Evolutionary conservation across 2,888 invertebrate species (phyloP).

Genomic region (Diarsia rubi): DNA sequence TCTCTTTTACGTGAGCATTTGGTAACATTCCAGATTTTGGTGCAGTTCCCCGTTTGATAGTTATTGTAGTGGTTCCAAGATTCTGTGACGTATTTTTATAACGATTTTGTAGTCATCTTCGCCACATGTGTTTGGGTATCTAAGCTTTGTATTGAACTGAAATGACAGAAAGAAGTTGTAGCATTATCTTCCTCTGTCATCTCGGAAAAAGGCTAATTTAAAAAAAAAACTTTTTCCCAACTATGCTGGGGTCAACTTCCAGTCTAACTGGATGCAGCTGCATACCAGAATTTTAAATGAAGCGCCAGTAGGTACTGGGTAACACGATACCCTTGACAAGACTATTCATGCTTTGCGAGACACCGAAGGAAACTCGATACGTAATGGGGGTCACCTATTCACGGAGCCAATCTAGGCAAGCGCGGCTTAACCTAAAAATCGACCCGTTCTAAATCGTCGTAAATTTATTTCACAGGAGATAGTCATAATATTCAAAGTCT

Average conservation of each 20-base stretch:
- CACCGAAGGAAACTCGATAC: not conserved
- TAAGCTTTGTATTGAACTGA: not conserved
- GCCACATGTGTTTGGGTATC: not conserved
- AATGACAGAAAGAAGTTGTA: no score
- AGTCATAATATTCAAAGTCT: not conserved
- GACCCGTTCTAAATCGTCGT: not conserved
- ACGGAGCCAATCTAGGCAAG: not conserved
- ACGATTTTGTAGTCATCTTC: slow-evolving; percentile 8
- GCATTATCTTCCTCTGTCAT: not conserved
- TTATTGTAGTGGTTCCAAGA: slow-evolving; percentile 65
- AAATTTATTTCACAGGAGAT: no score
- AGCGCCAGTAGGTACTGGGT: not conserved
- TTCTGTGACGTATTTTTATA: slow-evolving; percentile 23
- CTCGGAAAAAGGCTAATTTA: no score
- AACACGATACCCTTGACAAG: not conserved
- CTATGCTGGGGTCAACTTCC: not conserved
- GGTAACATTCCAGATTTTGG: slow-evolving; percentile 62
- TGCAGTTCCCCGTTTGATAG: slow-evolving; percentile 43
- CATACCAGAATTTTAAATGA: not conserved
- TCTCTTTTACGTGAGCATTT: slow-evolving; percentile 52
- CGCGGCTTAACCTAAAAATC: not conserved
- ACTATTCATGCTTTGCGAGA: not conserved
- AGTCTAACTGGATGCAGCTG: not conserved
- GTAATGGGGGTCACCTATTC: not conserved
- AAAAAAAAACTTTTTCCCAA: no score